Evolutionary conservation across 2,888 invertebrate species (phyloP), one percentile per base, ranked within the genome.

Genomic region (Apotomis turbidana): DNA sequence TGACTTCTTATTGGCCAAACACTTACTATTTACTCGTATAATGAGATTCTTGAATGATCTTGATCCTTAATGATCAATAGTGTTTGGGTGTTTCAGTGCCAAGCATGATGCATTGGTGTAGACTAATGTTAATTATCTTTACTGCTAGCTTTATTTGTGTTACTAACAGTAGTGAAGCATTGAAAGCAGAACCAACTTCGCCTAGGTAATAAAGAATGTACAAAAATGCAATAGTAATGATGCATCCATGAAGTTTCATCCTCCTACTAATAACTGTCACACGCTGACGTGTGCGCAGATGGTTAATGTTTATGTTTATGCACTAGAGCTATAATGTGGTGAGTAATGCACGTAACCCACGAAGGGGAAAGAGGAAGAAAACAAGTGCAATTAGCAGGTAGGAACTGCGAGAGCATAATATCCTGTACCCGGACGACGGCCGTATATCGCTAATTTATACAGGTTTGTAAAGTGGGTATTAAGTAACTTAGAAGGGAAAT

Each of bases 291-390:
- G 41, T n/a, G 5, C 41, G 12, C 59, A 13, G 44, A 60, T 44
- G 55, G 27, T 62, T 62, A 68, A 62, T 57, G 27, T 52, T 58
- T 51, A 62, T 68, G 44, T 58, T 41, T 5, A 51, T 36, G 46
- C 44, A 46, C 66, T 27, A 55, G 55, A n/a, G 54, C 13, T 5
- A 36, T 38, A 13, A 5, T 52, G 58, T 38, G 5, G n/a, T 71
- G 71, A 71, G 60, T 71, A 61, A 71, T 66, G 55, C 41, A 13
- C 49, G 12, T 52, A 51, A 13, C 52, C 67, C 67, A 71, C 46
- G 67, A 67, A 62, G 57, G 61, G 71, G 71, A 61, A 71, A 60
- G 41, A 68, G 71, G 71, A 71, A 71, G 67, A 55, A 41, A 46
- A 44, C 60, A 49, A 4, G 51, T 70, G 44, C 46, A 49, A 70